Evolutionary conservation across 1,140 invertebrate genomes (phyloP).

Genomic region (Ips nitidus): DNA sequence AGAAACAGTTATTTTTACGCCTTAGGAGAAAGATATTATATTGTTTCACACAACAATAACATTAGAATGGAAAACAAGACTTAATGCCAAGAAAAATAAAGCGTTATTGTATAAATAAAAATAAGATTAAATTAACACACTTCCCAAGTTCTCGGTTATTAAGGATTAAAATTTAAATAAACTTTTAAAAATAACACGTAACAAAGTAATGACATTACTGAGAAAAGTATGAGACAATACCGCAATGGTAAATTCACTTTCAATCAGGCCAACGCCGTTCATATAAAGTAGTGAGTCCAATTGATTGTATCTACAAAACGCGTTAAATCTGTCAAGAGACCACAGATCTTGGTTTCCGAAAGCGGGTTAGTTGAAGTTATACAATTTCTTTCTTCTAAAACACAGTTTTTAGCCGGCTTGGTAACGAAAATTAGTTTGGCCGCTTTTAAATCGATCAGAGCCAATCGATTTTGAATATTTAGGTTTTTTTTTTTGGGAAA

Average conservation of each 20-base stretch:
- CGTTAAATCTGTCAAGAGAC: constrained; percentile 12
- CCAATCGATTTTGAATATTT: too few species aligned
- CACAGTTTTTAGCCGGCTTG: not conserved
- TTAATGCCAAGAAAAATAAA: too few species aligned
- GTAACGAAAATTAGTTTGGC: not conserved
- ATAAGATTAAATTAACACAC: too few species aligned
- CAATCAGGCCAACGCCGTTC: not conserved
- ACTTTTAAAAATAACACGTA: not conserved
- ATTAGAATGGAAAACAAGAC: too few species aligned
- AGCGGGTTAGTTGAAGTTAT: constrained; percentile 12
- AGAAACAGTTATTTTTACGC: too few species aligned
- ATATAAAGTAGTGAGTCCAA: constrained; percentile 1
- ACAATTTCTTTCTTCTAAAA: constrained; percentile 6
- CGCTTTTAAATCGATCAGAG: too few species aligned
- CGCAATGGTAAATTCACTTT: constrained; percentile 1
- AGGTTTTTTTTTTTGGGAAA: too few species aligned
- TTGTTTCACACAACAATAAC: too few species aligned
- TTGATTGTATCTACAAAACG: constrained; percentile 10
- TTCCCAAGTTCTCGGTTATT: too few species aligned
- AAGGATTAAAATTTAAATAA: too few species aligned
- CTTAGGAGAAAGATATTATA: too few species aligned
- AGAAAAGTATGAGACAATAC: not conserved
- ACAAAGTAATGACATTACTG: not conserved
- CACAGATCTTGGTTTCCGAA: constrained; percentile 9
- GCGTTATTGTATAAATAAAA: too few species aligned